Conservation (phyloP, 2,113 vertebrate species). For the Calyptomena viridis region DNA sequence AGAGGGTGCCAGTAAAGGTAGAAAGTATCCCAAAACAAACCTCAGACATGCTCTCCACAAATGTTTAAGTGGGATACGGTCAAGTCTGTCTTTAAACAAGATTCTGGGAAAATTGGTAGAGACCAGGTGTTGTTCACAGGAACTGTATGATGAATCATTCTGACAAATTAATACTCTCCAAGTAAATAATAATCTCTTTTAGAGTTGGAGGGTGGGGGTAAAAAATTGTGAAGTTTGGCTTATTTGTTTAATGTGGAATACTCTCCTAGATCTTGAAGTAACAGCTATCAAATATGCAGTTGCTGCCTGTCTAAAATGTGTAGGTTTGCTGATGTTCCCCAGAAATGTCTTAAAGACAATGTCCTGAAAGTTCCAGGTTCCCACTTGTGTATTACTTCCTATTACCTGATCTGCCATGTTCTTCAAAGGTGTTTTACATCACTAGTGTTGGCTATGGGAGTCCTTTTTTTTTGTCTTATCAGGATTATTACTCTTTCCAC, state of each 20-base stretch:
- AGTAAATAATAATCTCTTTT: neutral
- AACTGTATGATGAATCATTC: neutral
- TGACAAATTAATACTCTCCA: neutral
- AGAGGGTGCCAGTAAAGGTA: neutral
- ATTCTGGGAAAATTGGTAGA: neutral
- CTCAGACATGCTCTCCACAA: neutral
- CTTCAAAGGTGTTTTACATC: neutral
- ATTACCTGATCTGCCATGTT: neutral
- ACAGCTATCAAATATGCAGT: neutral
- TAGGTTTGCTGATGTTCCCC: neutral
- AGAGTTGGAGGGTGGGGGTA: neutral
- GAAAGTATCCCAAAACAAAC: neutral
- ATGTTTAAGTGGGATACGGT: neutral
- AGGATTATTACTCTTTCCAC: neutral
- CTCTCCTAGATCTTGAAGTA: neutral
- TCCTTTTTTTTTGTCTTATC: neutral
- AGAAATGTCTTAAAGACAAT: neutral
- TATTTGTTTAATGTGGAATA: neutral
- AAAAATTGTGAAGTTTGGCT: neutral
- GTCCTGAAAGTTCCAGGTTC: neutral
- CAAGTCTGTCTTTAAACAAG: neutral
- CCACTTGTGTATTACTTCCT: neutral
- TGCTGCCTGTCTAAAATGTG: rapidly evolving
- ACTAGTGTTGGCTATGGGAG: neutral
- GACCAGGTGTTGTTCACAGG: neutral